Conservation (phyloP, 1,140 invertebrate species). For the Helicoverpa armigera region DNA sequence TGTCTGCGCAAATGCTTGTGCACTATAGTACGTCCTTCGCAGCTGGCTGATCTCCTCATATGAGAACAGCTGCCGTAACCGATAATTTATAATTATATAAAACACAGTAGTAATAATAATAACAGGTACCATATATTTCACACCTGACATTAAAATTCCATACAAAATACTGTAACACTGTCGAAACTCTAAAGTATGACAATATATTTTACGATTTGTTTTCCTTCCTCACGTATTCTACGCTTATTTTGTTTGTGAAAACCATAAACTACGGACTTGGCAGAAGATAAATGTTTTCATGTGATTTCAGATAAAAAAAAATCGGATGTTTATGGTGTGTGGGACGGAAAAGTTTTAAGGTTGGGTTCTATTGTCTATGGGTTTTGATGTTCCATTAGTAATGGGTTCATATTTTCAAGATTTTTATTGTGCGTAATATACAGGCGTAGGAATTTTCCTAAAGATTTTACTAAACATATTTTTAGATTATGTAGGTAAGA, state of each 20-base stretch:
- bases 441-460: background rate
- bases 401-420: background rate
- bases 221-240: background rate
- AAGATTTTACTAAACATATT: too few relatives aligned
- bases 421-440: background rate
- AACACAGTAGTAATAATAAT: too few relatives aligned
- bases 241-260: background rate
- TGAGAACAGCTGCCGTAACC: too few relatives aligned
- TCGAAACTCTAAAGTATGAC: background rate
- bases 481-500: too few relatives aligned
- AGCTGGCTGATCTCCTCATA: too few relatives aligned
- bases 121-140: background rate
- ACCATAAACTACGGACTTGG: background rate
- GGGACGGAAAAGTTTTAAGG: slow-evolving; percentile 8
- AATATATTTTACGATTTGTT: slow-evolving; percentile 16
- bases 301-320: background rate
- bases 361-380: background rate
- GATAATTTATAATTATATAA: too few relatives aligned
- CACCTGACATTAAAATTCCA: background rate
- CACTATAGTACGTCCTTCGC: too few relatives aligned
- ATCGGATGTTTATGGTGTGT: slow-evolving; percentile 3
- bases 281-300: slow-evolving; percentile 11
- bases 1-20: too few relatives aligned
- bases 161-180: background rate
- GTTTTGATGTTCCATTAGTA: slow-evolving; percentile 17